Evolutionary conservation across 1,140 invertebrate species (phyloP), one percentile per base, ranked within the genome.

Genomic region (Procambarus virginalis): DNA sequence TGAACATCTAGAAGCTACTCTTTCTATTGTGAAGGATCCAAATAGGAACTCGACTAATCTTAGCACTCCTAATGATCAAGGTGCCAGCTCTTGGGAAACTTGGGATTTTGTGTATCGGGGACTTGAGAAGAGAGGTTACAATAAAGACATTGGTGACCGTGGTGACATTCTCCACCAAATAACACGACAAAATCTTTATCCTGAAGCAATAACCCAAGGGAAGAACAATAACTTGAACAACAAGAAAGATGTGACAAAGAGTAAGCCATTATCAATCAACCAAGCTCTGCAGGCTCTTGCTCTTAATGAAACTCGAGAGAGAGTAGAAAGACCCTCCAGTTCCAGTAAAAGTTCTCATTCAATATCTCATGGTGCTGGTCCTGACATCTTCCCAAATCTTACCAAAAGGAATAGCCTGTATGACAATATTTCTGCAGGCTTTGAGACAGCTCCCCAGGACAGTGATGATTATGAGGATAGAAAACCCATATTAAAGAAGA

Each of bases 51-150:
- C 91, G 1, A 60, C 75, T 2, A 83, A 81, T 64, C 64, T 80
- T 4, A 46, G n/a, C 70, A 86, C 77, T 4, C 64, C 83, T 3
- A 82, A 83, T 64, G 88, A 86, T 48, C 80, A 87, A 60, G 91
- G 87, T 55, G 77, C 84, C 58, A 92, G 70, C 73, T 92, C 95
- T 0, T 96, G 95, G 87, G 96, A 96, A 88, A 95, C 95, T 78
- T 97, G 96, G 96, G 96, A 96, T 93, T 97, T 96, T 93, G 97
- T 97, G 0, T 97, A 96, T 92, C 95, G 95, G 91, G 96, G 96
- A 93, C 93, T 97, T 4, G 96, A 97, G 88, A 96, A 95, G 91
- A 95, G 96, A 91, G 96, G 96, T 2, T 96, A 97, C 92, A 95
- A 95, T 3, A 96, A 96, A 92, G 95, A 96, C 93, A 93, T 96